Base-by-base conservation (phyloP, 2,797 vertebrate genomes). In the Scyliorhinus canicula region DNA sequence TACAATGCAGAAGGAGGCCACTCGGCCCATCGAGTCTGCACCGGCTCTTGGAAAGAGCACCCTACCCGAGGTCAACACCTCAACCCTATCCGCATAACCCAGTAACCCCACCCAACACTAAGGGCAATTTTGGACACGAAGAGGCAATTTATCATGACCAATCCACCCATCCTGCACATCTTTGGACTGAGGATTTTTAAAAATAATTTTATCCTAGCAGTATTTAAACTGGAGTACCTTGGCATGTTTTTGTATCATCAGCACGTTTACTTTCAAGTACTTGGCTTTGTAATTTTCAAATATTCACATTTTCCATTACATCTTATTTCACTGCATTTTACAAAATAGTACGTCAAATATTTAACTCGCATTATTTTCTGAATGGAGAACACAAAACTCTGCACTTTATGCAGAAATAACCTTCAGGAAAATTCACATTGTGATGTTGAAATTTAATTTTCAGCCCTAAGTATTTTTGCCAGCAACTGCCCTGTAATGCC, bases 401-500 rank as follows among this genome's bases (percentile, higher is more conserved):
- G 77, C 19, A 40, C 19, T 44, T 91, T 91, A 63, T 16, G 21
- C 57, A 91, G n/a, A 28, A 88, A 65, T 91, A 26, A 91, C 44
- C 57, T 63, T 60, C 60, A 44, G 65, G 57, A 91, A 91, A 91
- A 44, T 44, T 12, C 60, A 44, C 60, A 91, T 91, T 60, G 24
- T 26, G 47, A 35, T 94, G 71, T 26, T 52, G n/a, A 55, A 94
- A 69, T 44, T 71, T 50, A 35, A 71, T 93, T 94, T 74, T 93
- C 47, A 55, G 67, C 93, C 67, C 5, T 69, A 94, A 94, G 65
- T 71, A 94, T 52, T 91, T 91, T 65, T 91, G 88, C 88, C 88
- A 91, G 88, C 57, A 94, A 50, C 11, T 94, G 65, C 93, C 47
- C 44, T 94, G 47, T 94, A 94, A 94, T 94, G 93, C 71, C 65